Evolutionary conservation across 2,888 invertebrate species (phyloP).

Genomic region (Aricia artaxerxes): DNA sequence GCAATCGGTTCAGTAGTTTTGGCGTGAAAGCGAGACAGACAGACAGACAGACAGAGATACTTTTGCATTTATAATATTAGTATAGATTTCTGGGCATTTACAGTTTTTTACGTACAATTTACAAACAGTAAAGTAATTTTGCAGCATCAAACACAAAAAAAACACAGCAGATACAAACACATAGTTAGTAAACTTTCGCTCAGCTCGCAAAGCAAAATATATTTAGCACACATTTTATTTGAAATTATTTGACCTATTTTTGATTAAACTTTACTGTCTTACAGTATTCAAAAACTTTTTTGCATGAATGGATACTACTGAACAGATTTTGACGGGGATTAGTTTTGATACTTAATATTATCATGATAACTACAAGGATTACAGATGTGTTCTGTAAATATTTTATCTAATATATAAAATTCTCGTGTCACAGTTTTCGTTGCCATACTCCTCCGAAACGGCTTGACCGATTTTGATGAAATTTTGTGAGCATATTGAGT

Average conservation of each 20-base stretch:
- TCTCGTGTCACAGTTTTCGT: too few relatives aligned
- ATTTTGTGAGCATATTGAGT: too few relatives aligned
- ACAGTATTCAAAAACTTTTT: not conserved
- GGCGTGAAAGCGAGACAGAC: too few relatives aligned
- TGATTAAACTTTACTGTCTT: not conserved
- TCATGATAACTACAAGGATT: too few relatives aligned
- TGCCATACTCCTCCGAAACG: too few relatives aligned
- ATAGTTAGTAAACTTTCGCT: constrained; percentile 27
- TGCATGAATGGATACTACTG: not conserved
- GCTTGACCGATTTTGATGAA: too few relatives aligned
- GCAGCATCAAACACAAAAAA: not conserved
- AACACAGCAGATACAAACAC: not conserved
- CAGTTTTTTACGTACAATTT: not conserved
- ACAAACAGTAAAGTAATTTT: not conserved
- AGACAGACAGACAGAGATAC: too few relatives aligned
- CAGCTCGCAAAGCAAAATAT: constrained; percentile 16
- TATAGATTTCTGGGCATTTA: not conserved
- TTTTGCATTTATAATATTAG: too few relatives aligned
- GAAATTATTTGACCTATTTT: not conserved
- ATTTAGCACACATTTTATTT: constrained; percentile 14
- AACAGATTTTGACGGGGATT: not conserved
- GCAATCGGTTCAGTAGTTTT: too few relatives aligned
- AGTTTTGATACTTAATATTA: not conserved
- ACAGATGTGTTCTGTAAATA: too few relatives aligned
- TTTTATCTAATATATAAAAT: too few relatives aligned